phyloP scores from a whole-genome alignment of 2,113 vertebrate genomes.

The Lanius collurio region DNA sequence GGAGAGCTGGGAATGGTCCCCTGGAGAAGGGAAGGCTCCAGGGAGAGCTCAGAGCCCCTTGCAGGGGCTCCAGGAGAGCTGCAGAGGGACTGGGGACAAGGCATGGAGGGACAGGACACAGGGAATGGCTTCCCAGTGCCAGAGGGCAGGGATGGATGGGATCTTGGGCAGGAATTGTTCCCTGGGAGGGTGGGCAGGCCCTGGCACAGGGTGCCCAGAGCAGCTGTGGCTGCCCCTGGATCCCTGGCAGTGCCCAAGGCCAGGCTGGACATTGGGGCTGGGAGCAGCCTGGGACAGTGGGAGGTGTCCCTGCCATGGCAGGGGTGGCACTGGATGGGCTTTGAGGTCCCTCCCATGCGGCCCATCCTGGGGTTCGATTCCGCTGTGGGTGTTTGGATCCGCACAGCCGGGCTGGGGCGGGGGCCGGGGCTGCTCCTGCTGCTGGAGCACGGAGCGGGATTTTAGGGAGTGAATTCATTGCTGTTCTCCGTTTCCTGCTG shows the following conservation, averaged over 20 bases:
- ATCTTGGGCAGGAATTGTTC: background rate
- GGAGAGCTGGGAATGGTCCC: background rate
- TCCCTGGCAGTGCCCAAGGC: background rate
- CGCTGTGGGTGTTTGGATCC: background rate
- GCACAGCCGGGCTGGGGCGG: background rate
- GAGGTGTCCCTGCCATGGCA: background rate
- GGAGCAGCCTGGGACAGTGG: background rate
- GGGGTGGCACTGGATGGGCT: background rate
- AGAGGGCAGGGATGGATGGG: background rate
- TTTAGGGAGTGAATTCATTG: accelerated
- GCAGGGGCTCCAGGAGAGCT: background rate
- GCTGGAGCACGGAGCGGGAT: accelerated
- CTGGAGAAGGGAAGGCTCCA: background rate
- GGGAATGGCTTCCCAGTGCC: background rate
- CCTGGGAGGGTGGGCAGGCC: background rate
- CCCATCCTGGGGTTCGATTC: accelerated
- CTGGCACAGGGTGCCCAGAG: background rate
- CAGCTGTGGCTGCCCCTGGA: background rate
- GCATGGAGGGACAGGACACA: background rate
- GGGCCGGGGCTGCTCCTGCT: background rate
- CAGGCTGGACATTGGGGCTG: background rate
- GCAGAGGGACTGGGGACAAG: background rate
- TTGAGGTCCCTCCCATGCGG: background rate
- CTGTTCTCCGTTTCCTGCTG: accelerated
- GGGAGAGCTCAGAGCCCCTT: background rate